phyloP scores from a whole-genome alignment of 2,113 vertebrate species.

The Odocoileus virginianus region DNA sequence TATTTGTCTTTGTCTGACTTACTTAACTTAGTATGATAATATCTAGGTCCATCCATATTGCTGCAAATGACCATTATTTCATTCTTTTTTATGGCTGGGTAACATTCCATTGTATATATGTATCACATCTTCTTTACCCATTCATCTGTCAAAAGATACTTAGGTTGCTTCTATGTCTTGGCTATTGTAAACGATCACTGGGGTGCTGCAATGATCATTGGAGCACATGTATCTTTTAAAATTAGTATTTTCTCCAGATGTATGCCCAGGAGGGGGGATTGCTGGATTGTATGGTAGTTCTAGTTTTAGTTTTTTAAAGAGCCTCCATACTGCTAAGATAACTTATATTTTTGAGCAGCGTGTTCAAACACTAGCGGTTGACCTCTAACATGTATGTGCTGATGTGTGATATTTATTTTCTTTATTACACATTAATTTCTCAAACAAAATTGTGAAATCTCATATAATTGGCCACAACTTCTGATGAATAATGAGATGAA shows the following conservation, averaged over 20 bases:
- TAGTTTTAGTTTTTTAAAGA: neutral
- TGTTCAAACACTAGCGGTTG: neutral
- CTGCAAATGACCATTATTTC: neutral
- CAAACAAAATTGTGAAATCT: neutral
- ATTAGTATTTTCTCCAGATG: neutral
- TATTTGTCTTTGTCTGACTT: neutral
- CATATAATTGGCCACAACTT: neutral
- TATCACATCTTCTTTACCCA: neutral
- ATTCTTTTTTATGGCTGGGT: neutral
- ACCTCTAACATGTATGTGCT: neutral
- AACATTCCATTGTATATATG: neutral
- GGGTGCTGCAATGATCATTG: neutral
- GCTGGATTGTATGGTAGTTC: neutral
- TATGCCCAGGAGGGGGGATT: neutral
- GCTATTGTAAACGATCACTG: neutral
- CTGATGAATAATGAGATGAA: neutral
- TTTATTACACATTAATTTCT: neutral
- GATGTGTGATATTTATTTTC: neutral
- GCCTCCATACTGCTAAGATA: neutral
- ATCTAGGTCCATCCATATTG: neutral
- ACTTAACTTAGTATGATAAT: neutral
- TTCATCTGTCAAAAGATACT: neutral
- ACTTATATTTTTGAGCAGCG: neutral
- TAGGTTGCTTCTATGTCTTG: neutral
- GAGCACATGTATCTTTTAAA: neutral